Evolutionary conservation across 2,113 vertebrate species (phyloP).

Genomic region (Ptychochromis oligacanthus): DNA sequence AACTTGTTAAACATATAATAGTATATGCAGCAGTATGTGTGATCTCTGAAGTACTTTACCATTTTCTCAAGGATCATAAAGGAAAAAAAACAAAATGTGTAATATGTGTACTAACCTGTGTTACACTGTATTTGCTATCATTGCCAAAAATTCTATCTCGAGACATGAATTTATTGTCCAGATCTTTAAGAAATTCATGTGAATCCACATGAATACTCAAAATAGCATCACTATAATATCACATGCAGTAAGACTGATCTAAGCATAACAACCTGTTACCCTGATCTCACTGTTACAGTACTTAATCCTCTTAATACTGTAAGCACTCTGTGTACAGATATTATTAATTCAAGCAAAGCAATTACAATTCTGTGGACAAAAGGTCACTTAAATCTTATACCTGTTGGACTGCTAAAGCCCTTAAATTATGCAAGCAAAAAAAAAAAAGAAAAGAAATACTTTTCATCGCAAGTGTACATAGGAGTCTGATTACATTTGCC

Average conservation of each 20-base stretch:
- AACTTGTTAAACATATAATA: neutral
- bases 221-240: neutral
- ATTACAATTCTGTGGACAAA: conserved; percentile 6
- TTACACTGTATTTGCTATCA: no score
- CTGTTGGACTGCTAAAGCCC: neutral
- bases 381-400: neutral
- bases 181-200: neutral
- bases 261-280: conserved; percentile 4
- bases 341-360: conserved; percentile 7
- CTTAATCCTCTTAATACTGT: conserved; percentile 14
- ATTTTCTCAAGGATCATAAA: neutral
- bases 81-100: neutral
- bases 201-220: neutral
- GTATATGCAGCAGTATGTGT: neutral
- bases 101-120: no score
- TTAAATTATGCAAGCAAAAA: neutral
- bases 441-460: no score
- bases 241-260: neutral
- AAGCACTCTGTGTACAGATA: conserved; percentile 6
- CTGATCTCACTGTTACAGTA: neutral
- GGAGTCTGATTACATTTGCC: neutral
- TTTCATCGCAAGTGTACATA: neutral
- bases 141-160: no score
- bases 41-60: neutral
- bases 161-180: no score